Percentiles rank a stretch among this genome's conserved stretches.
Conservation (phyloP, 1,140 invertebrate genomes). For the Tachypleus tridentatus region DNA sequence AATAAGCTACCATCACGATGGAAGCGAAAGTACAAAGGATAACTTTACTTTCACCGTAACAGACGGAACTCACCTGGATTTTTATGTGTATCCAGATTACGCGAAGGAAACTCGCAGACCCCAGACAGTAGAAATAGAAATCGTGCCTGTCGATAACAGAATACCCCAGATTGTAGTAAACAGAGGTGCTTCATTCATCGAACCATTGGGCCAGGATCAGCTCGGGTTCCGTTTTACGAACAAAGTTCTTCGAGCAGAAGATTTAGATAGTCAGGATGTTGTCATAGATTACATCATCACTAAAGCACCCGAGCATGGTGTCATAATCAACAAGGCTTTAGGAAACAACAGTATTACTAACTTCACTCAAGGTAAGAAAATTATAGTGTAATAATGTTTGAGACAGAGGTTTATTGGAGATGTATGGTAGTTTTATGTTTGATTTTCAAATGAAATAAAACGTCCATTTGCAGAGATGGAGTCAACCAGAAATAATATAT, state of each 20-base stretch:
- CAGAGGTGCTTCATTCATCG: constrained; percentile 27
- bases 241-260: constrained; percentile 30
- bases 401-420: too few relatives aligned
- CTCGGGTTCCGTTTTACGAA: constrained; percentile 29
- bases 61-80: constrained; percentile 32
- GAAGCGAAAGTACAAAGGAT: constrained; percentile 31
- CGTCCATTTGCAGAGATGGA: too few relatives aligned
- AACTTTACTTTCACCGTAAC: constrained; percentile 32
- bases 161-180: constrained; percentile 31
- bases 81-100: constrained; percentile 32
- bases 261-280: constrained; percentile 30
- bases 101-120: constrained; percentile 26
- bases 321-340: constrained; percentile 27
- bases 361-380: constrained; percentile 34
- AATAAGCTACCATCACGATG: constrained; percentile 36
- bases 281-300: constrained; percentile 29
- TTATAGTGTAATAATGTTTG: too few relatives aligned
- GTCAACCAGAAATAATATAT: too few relatives aligned
- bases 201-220: constrained; percentile 19
- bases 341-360: constrained; percentile 26
- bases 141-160: constrained; percentile 34
- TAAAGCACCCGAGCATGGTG: constrained; percentile 29
- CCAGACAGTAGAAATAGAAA: constrained; percentile 31
- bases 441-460: too few relatives aligned
- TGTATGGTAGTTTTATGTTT: too few relatives aligned